These are phyloP conservation scores for Eueremaeus valkanovi DNA, from an alignment of 2,888 invertebrate genomes.

Conservation along the genomic window DNA sequence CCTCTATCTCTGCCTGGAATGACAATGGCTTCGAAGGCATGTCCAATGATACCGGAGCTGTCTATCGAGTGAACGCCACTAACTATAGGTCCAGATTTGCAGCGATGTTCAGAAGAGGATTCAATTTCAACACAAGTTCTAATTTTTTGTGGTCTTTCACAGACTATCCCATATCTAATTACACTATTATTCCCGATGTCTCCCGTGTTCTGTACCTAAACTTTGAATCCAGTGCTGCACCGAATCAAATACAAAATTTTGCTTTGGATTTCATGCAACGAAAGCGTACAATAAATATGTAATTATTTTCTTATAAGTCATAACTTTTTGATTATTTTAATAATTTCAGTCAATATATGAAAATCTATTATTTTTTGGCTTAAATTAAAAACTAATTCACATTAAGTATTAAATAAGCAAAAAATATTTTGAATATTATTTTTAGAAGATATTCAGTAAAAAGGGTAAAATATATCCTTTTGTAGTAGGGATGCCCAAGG, in stretches of 20 bases:
- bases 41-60: conserved; percentile 13
- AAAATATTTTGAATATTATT: too few relatives aligned
- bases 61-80: not conserved
- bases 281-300: conserved; percentile 30
- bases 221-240: not conserved
- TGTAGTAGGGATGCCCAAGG: too few relatives aligned
- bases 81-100: conserved; percentile 24
- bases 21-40: conserved; percentile 42
- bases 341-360: not conserved
- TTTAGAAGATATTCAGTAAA: too few relatives aligned
- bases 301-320: not conserved
- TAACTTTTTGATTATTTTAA: not conserved
- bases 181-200: conserved; percentile 43
- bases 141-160: conserved; percentile 39
- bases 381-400: too few relatives aligned
- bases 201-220: conserved; percentile 40
- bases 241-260: not conserved
- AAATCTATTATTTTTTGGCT: too few relatives aligned
- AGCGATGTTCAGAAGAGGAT: conserved; percentile 10
- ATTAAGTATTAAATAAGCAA: too few relatives aligned
- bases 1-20: conserved; percentile 44
- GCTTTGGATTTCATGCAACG: not conserved
- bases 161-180: conserved; percentile 28
- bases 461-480: too few relatives aligned
- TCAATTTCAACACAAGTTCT: conserved; percentile 40